phyloP scores from a whole-genome alignment of 2,888 invertebrate genomes.

The Agonopterix alstromeriana region DNA sequence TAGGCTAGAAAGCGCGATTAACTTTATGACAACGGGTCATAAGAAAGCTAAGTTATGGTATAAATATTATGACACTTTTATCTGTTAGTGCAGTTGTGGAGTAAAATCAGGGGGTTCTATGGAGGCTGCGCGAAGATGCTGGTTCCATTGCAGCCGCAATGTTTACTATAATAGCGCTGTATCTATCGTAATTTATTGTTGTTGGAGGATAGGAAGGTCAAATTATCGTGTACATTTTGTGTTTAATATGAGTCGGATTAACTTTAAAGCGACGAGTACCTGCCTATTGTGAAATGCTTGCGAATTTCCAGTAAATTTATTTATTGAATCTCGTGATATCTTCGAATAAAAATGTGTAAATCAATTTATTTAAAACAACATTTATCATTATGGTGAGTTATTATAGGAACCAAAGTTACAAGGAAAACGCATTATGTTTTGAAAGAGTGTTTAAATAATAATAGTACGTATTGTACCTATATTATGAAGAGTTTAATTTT shows the following conservation, averaged over 20 bases:
- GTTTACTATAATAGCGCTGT: constrained; percentile 23
- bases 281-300: too few species aligned
- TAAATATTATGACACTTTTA: constrained; percentile 76
- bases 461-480: too few species aligned
- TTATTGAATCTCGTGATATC: too few species aligned
- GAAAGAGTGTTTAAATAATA: constrained; percentile 6
- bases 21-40: constrained; percentile 65
- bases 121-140: constrained; percentile 25
- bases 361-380: constrained; percentile 18
- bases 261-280: constrained; percentile 14
- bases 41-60: constrained; percentile 69
- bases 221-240: constrained; percentile 28
- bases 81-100: constrained; percentile 62
- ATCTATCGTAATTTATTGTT: constrained; percentile 34
- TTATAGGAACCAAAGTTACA: constrained; percentile 43
- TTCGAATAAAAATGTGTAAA: too few species aligned
- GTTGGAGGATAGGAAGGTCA: constrained; percentile 39
- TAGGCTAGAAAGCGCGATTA: constrained; percentile 54
- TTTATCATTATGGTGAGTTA: constrained; percentile 47
- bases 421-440: constrained; percentile 57
- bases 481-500: too few species aligned
- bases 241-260: constrained; percentile 25
- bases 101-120: constrained; percentile 51
- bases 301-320: too few species aligned
- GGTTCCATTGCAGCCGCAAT: constrained; percentile 32